Evolutionary conservation across 2,113 vertebrate genomes (phyloP).

Genomic region (Struthio camelus): DNA sequence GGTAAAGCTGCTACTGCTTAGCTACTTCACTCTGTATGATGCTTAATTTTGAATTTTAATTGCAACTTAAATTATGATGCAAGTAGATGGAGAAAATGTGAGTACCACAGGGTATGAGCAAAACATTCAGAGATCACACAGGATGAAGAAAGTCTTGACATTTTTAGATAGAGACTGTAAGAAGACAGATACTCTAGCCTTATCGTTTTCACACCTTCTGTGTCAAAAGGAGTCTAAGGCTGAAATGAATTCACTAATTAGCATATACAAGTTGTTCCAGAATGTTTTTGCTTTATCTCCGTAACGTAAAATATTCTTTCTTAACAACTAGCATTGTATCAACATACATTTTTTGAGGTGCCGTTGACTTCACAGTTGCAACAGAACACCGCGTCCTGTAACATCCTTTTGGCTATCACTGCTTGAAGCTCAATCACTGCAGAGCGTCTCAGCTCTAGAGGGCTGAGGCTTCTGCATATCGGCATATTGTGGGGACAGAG

Average conservation of each 20-base stretch:
- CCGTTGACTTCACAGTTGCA: neutral
- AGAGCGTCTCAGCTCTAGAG: fast-evolving
- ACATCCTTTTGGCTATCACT: neutral
- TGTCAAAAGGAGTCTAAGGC: neutral
- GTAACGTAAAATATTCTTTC: neutral
- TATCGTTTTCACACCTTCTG: neutral
- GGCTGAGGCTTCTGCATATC: neutral
- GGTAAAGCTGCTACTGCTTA: neutral
- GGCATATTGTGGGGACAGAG: too few relatives aligned
- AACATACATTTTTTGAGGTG: fast-evolving
- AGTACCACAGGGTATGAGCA: neutral
- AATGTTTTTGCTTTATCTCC: neutral
- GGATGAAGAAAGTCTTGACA: neutral
- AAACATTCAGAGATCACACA: neutral
- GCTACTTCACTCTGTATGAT: neutral
- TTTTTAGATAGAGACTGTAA: neutral
- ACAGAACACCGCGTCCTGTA: neutral
- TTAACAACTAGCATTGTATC: neutral
- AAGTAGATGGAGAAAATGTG: neutral
- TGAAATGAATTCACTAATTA: fast-evolving
- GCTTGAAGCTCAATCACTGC: neutral
- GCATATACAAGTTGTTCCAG: neutral
- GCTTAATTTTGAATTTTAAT: neutral
- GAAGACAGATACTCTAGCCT: neutral
- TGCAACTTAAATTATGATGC: neutral